phyloP scores from a whole-genome alignment of 2,113 vertebrate species.

The Oryctolagus cuniculus region mOryCun1.1 NC_091436.1:166132501-166133000 shows the following conservation, averaged over 20 bases:
- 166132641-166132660: neutral
- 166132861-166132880: neutral
- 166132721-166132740: neutral
- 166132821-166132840: neutral
- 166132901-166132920: neutral
- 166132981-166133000: neutral
- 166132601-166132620: neutral
- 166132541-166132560: no score
- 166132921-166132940: no score
- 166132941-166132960: neutral
- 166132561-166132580: no score
- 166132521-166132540: no score
- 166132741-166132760: neutral
- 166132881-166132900: neutral
- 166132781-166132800: no score
- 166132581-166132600: neutral
- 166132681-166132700: neutral
- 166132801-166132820: no score
- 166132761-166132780: neutral
- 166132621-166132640: neutral
- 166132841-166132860: neutral
- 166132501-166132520: no score
- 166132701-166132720: neutral
- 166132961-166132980: no score
- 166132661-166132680: neutral